Conservation (phyloP, 1,140 invertebrate genomes). For the Argopecten irradians region DNA sequence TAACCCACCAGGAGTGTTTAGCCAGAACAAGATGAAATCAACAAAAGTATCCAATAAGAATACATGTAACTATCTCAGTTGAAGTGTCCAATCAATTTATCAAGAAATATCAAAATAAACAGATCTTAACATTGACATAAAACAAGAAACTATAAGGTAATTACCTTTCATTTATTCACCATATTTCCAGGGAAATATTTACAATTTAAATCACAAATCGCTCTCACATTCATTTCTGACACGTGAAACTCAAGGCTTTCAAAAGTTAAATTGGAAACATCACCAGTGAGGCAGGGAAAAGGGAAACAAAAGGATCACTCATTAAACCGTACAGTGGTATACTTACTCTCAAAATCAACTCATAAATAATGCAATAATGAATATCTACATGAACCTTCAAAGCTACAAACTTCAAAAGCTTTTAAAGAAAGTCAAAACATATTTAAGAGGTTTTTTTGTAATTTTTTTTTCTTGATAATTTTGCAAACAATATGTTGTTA, state of each 20-base stretch:
- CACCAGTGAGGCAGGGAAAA: background rate
- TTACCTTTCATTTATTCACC: background rate
- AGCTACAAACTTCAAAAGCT: background rate
- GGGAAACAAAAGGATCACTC: background rate
- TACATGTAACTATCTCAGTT: too few species aligned
- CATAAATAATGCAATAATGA: background rate
- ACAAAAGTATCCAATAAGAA: too few species aligned
- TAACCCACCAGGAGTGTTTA: too few species aligned
- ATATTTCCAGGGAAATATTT: conserved; percentile 11
- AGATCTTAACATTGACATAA: too few species aligned
- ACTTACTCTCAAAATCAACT: background rate
- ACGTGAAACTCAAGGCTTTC: background rate
- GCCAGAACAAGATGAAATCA: too few species aligned
- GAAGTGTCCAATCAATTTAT: too few species aligned
- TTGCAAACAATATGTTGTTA: background rate
- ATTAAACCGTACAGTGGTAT: background rate
- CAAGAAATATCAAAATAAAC: too few species aligned
- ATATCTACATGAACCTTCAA: background rate
- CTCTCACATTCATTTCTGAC: background rate
- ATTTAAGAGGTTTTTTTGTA: background rate
- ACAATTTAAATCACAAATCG: background rate
- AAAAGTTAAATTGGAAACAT: background rate
- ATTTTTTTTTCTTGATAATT: too few species aligned
- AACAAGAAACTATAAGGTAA: background rate
- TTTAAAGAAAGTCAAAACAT: background rate